These are phyloP conservation scores for Ictalurus furcatus DNA, from an alignment of 2,113 vertebrate genomes.

Conservation along the genomic window DNA sequence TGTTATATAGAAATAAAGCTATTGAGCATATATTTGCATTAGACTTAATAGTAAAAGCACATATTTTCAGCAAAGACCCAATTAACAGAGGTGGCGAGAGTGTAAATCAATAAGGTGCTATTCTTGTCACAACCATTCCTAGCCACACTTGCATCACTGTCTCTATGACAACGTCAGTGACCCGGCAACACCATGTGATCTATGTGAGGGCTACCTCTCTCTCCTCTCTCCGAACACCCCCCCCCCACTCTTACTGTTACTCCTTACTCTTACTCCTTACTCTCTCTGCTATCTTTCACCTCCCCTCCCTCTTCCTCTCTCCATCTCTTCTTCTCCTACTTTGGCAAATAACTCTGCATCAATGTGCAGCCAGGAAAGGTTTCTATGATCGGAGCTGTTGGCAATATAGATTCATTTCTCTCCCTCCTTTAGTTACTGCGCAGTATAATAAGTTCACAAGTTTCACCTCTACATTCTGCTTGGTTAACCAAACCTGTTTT, in stretches of 20 bases:
- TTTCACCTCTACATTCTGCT: constrained; percentile 29
- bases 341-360: constrained; percentile 53
- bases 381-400: constrained; percentile 11
- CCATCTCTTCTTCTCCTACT: background rate
- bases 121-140: constrained; percentile 21
- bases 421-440: constrained; percentile 26
- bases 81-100: background rate
- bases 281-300: background rate
- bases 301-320: background rate
- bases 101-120: constrained; percentile 24
- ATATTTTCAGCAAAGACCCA: constrained; percentile 9
- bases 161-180: constrained; percentile 65
- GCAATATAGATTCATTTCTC: constrained; percentile 40
- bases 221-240: background rate
- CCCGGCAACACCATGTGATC: constrained; percentile 61
- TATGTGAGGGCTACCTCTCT: constrained; percentile 55
- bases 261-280: background rate
- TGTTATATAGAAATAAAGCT: background rate
- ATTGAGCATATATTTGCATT: background rate
- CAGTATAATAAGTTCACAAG: constrained; percentile 35
- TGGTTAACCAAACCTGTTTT: constrained; percentile 12
- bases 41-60: background rate
- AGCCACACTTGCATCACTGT: constrained; percentile 54
- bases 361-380: constrained; percentile 49
- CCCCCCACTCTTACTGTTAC: too few relatives aligned